Conservation (phyloP, 2,113 vertebrate species). For the sheep (Ovis aries) region ARS-UI_Ramb_v3.0 NC_056055.1:58899501-58900000, state of each 20-base stretch:
- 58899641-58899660: not conserved
- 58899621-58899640: conserved; percentile 6
- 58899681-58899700: conserved; percentile 10
- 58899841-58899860: accelerated
- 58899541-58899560: conserved; percentile 27
- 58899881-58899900: not conserved
- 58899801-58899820: not conserved
- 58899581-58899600: not conserved
- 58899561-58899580: not conserved
- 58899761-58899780: not conserved
- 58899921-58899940: not conserved
- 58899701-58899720: not conserved
- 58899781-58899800: not conserved
- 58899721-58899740: not conserved
- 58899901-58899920: too few species aligned
- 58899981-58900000: not conserved
- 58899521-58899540: conserved; percentile 19
- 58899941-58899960: not conserved
- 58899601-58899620: not conserved
- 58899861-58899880: not conserved
- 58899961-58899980: not conserved
- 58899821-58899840: not conserved
- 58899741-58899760: not conserved
- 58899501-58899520: conserved; percentile 25
- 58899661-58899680: not conserved